Evolutionary conservation across 2,797 vertebrate species (phyloP), one percentile per base, ranked within the genome.

Genomic region (Selene dorsalis): DNA sequence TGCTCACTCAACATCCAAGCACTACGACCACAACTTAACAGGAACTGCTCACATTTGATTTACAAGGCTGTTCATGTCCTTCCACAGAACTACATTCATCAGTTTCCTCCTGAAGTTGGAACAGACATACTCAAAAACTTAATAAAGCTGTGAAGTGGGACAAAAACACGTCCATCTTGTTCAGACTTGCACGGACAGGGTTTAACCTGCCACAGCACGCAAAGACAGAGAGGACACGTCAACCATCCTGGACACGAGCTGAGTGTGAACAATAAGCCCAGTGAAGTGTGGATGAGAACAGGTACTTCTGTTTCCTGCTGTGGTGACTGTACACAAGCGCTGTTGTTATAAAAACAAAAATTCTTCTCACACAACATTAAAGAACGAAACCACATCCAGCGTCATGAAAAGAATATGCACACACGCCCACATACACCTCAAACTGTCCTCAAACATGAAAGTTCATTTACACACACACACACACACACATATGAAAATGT

Each of bases 161-260:
- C 24, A 28, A 45, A 22, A 12, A 17, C 14, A 41, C 10, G 4
- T 16, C 18, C 12, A 28, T 57, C 41, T 62, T 66, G 20, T 20
- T 26, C 30, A 35, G n/a, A 26, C 53, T 2, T 30, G 41, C 20
- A 4, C 20, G 1, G 48, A 65, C 38, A 47, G 12, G 20, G 32
- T 35, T 69, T 3, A 73, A 79, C 84, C 57, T 76, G 73, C 52
- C 41, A 17, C 58, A 50, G 45, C 78, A 72, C 8, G 73, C 47
- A 62, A 26, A 38, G 2, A 35, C 6, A 35, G 6, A 35, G 30
- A 45, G 17, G 66, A 76, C 52, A 0, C 72, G 71, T 35, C 32
- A 2, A 63, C 61, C 62, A 45, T 56, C 69, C 3, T 4, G 69
- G 77, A 68, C 78, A 64, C 6, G 50, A 79, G 73, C 58, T 39